Percentiles rank a stretch among this genome's conserved stretches.
Evolutionary conservation across 30 jellyfish, hydroid and myxozoan species (phyloP).

Genomic region (Turritopsis dohrnii): DNA sequence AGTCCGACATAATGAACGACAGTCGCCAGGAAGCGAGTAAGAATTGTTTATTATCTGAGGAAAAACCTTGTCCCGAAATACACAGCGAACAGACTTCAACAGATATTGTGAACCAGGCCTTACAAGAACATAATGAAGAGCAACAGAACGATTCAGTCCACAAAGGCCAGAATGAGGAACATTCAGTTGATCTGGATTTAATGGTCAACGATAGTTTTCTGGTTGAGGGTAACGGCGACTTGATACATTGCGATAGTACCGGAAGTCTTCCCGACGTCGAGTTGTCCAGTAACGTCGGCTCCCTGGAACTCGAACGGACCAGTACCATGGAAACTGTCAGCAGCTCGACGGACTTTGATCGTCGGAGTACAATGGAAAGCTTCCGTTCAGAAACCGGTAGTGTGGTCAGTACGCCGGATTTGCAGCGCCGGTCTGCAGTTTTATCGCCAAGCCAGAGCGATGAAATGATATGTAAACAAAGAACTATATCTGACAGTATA

Average conservation of each 20-base stretch:
- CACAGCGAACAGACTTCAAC: slow-evolving; percentile 10
- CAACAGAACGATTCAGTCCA: no score
- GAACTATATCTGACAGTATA: not conserved
- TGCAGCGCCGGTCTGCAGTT: not conserved
- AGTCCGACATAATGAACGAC: not conserved
- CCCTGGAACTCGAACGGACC: not conserved
- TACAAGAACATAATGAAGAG: not conserved
- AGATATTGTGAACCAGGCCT: slow-evolving; percentile 50
- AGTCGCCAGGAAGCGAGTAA: not conserved
- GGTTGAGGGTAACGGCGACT: not conserved
- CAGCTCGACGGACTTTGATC: not conserved
- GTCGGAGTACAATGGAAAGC: slow-evolving; percentile 2
- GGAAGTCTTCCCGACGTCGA: not conserved
- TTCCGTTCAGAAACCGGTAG: not conserved
- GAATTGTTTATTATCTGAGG: not conserved
- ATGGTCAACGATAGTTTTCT: not conserved
- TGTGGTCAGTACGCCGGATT: not conserved
- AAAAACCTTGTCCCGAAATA: not conserved
- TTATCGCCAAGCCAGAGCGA: slow-evolving; percentile 31
- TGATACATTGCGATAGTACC: not conserved
- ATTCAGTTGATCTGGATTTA: not conserved
- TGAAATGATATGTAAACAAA: slow-evolving; percentile 12
- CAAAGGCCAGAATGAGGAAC: not conserved
- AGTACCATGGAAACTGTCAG: not conserved
- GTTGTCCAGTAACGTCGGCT: not conserved